Evolutionary conservation across 2,797 vertebrate genomes (phyloP).

Genomic region (Etheostoma nigrum): DNA sequence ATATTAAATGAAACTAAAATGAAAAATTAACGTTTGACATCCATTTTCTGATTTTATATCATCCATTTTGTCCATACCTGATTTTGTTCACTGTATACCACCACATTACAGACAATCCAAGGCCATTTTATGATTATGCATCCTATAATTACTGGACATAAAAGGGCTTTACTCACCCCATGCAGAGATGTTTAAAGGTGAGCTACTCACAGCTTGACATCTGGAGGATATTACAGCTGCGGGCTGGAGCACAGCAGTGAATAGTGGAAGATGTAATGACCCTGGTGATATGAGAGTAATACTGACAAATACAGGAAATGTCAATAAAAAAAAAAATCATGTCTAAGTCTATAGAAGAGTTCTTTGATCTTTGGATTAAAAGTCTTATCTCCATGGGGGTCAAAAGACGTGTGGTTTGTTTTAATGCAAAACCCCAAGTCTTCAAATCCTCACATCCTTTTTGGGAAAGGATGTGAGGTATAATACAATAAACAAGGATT

Average conservation of each 20-base stretch:
- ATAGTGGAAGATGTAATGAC: slow-evolving; percentile 61
- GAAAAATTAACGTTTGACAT: no score
- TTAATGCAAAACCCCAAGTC: background rate
- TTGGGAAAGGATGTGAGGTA: background rate
- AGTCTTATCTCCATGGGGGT: background rate
- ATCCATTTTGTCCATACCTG: slow-evolving; percentile 19
- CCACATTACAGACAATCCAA: slow-evolving; percentile 18
- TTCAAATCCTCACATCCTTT: background rate
- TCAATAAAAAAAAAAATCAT: slow-evolving; percentile 34
- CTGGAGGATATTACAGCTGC: slow-evolving; percentile 62
- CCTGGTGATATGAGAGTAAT: slow-evolving; percentile 40
- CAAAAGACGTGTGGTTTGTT: slow-evolving; percentile 10
- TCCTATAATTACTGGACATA: slow-evolving; percentile 70
- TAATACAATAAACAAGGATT: slow-evolving; percentile 5
- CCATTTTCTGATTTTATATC: background rate
- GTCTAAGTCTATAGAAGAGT: background rate
- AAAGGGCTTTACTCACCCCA: slow-evolving; percentile 56
- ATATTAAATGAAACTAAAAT: background rate
- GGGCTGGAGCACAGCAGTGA: slow-evolving; percentile 46
- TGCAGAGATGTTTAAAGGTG: slow-evolving; percentile 68
- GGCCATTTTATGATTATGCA: slow-evolving; percentile 57
- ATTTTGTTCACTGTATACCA: slow-evolving; percentile 34
- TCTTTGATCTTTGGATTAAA: slow-evolving; percentile 48
- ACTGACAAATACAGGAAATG: slow-evolving; percentile 40
- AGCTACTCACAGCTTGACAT: slow-evolving; percentile 64